Evolutionary conservation across 2,888 invertebrate genomes (phyloP).

Genomic region (Liposcelis brunnea): DNA sequence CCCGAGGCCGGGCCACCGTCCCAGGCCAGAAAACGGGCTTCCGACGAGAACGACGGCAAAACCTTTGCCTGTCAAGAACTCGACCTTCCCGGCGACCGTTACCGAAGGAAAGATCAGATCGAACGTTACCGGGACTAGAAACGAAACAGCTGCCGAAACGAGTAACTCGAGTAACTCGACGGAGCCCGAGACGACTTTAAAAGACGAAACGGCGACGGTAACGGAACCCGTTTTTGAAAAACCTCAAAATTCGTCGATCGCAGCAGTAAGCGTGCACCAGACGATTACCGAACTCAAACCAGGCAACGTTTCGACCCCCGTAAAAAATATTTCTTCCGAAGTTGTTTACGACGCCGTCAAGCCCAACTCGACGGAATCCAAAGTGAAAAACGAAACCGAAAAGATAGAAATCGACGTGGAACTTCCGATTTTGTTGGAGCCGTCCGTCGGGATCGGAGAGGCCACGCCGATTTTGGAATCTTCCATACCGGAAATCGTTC

Average conservation of each 20-base stretch:
- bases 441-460: slow-evolving; percentile 17
- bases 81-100: slow-evolving; percentile 12
- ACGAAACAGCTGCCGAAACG: slow-evolving; percentile 8
- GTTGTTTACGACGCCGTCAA: no score
- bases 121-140: slow-evolving; percentile 12
- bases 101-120: slow-evolving; percentile 13
- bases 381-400: slow-evolving; percentile 13
- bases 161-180: neutral
- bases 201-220: slow-evolving; percentile 15
- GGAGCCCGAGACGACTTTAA: slow-evolving; percentile 10
- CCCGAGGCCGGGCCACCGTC: no score
- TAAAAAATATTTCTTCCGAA: no score
- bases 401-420: slow-evolving; percentile 4
- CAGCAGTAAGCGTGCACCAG: no score
- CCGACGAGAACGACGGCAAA: no score
- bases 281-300: no score
- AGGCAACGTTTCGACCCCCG: no score
- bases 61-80: no score
- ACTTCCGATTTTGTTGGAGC: slow-evolving; percentile 12
- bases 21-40: no score
- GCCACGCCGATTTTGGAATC: slow-evolving; percentile 26
- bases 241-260: no score
- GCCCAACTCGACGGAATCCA: no score
- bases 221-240: slow-evolving; percentile 15
- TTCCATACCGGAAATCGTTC: slow-evolving; percentile 26